Evolutionary conservation across 2,113 vertebrate species (phyloP), one percentile per base, ranked within the genome.

Genomic region (Chamaetylas fuelleborni): DNA sequence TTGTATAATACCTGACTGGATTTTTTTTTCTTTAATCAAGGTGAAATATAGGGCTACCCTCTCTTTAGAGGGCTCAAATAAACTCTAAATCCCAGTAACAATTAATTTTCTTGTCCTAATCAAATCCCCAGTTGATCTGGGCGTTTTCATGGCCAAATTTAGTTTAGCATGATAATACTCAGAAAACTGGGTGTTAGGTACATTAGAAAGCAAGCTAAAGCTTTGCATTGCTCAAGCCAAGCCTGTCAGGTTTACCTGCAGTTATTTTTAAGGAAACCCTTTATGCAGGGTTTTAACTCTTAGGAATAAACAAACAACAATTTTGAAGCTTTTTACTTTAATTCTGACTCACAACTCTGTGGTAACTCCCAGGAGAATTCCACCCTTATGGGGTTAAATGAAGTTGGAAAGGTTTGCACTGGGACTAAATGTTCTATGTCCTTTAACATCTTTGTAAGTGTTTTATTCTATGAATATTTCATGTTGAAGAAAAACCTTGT

Each of bases 21-120:
- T 47, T 71, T 48, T 88, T 86, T 29, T 88, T 79, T 19, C 69
- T 74, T 88, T 74, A 95, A 96, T 88, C 91, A 95, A 93, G 92
- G 94, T 94, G 87, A 97, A 97, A 74, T 86, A 81, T 22, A 92
- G 67, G n/a, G 70, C 81, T 86, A 53, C 12, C 3, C 20, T 88
- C 38, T 72, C 77, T 84, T 92, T 54, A 85, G 78, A 33, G 51
- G 45, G 81, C 42, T 96, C 84, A 88, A 71, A 82, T 77, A 47
- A 92, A 81, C 72, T 80, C 78, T 64, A 81, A 88, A 36, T 94
- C 92, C 93, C 81, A 72, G 31, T 54, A 86, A 92, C 88, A 93
- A 94, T 90, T 81, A 72, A 90, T 97, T 96, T 97, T 85, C 56
- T 84, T 96, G 74, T 90, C 84, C 38, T 84, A 79, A 92, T 81